These are phyloP conservation scores for Carpatolechia fugitivella DNA, from an alignment of 2,888 invertebrate genomes.

Conservation along the genomic window DNA sequence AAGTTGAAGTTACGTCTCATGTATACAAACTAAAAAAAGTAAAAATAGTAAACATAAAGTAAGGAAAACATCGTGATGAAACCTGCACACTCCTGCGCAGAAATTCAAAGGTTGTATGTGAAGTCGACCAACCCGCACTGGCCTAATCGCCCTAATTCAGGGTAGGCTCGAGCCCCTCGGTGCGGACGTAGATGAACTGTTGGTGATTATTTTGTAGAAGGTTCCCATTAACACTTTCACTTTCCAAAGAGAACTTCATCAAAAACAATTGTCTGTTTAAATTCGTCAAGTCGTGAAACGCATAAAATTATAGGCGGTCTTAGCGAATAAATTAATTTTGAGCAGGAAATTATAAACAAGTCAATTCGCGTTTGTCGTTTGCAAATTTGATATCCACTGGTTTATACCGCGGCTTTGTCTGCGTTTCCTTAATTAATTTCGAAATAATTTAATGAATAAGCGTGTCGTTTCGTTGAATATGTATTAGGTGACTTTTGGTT, in stretches of 20 bases:
- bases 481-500: neutral
- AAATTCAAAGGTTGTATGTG: too few species aligned
- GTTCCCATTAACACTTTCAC: neutral
- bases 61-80: too few species aligned
- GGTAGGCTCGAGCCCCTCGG: too few species aligned
- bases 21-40: too few species aligned
- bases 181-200: too few species aligned
- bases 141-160: too few species aligned
- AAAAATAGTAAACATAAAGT: too few species aligned
- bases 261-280: neutral
- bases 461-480: neutral
- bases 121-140: too few species aligned
- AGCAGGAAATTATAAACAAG: neutral
- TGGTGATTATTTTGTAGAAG: too few species aligned
- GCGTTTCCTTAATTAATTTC: neutral
- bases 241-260: neutral
- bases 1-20: too few species aligned
- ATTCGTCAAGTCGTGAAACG: neutral
- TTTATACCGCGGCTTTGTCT: neutral
- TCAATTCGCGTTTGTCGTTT: neutral
- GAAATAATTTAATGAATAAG: neutral
- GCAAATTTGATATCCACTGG: neutral
- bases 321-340: constrained; percentile 1
- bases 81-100: too few species aligned
- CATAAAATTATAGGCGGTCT: neutral